Evolutionary conservation across 2,113 vertebrate genomes (phyloP), one percentile per base, ranked within the genome.

Genomic region (Cromileptes altivelis): DNA sequence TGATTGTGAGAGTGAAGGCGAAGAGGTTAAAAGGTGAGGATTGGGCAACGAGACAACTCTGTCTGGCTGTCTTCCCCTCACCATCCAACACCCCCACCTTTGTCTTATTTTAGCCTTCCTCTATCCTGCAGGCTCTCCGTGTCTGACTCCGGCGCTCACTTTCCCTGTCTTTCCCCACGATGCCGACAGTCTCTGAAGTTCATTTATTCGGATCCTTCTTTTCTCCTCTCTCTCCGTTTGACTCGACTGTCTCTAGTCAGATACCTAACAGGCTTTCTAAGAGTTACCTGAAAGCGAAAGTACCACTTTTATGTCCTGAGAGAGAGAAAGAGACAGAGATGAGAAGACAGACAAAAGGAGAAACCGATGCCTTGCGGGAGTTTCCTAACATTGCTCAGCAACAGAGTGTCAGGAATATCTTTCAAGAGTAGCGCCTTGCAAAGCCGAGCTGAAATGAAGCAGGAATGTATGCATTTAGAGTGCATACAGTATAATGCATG

Each of bases 251-350:
- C 88, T 91, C 73, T 6, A 61, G 70, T 90, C 88, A 45, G 86
- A 81, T 85, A 89, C 75, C 85, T 87, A 89, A 86, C 88, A 69
- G 71, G 79, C 77, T 81, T 85, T 91, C 91, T 73, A 74, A 82
- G 85, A 88, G 75, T 58, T 84, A 71, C 87, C 88, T 85, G 72
- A 76, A 85, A 87, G 90, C 61, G 1, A 74, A 85, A 83, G 78
- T 40, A 79, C 50, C 61, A 73, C 85, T 87, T 88, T 90, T 68
- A 64, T 78, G 65, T 75, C 87, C 72, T 67, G 82, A 74, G 82
- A 60, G 30, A 60, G 84, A 60, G 42, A 74, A 30, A 47, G 84
- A 85, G 80, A 76, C 68, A 33, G 77, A 82, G 82, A 86, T 78
- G 84, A 85, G 74, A 73, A 81, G 82, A 73, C 73, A 70, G 90